phyloP scores from a whole-genome alignment of 2,113 vertebrate species.

The Pterocles gutturalis region DNA sequence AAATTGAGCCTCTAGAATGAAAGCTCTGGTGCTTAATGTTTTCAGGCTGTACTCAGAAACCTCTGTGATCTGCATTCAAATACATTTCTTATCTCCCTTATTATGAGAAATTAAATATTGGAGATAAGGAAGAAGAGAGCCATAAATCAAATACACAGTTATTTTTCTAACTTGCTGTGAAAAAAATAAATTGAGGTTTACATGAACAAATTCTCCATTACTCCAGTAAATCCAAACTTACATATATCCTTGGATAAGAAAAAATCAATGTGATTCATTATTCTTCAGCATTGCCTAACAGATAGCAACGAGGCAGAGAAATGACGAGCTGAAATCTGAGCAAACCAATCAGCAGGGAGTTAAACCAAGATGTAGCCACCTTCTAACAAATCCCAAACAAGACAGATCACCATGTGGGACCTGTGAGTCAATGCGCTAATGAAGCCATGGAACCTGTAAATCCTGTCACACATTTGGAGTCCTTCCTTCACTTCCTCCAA shows the following conservation, averaged over 20 bases:
- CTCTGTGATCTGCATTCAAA: constrained; percentile 20
- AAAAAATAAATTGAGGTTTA: not conserved
- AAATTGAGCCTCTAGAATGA: constrained; percentile 12
- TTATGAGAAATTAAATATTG: constrained; percentile 21
- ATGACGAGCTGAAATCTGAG: constrained; percentile 12
- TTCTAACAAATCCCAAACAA: not conserved
- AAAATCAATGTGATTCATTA: not conserved
- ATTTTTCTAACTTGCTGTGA: not conserved
- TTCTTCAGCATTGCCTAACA: not conserved
- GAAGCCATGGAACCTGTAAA: not conserved
- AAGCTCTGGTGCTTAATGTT: constrained; percentile 7
- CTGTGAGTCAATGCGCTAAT: not conserved
- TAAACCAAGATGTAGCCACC: not conserved
- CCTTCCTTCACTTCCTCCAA: not conserved
- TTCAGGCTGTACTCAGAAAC: not conserved
- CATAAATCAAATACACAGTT: not conserved
- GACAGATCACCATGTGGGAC: not conserved
- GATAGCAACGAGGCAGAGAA: not conserved
- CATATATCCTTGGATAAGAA: not conserved
- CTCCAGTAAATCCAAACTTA: not conserved
- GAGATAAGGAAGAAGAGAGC: not conserved
- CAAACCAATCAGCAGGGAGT: not conserved
- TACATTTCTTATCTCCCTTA: not conserved
- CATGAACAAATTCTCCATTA: not conserved
- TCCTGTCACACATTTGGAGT: not conserved